phyloP scores from a whole-genome alignment of 2,113 vertebrate species.

The Hypocryptadius cinnamomeus region DNA sequence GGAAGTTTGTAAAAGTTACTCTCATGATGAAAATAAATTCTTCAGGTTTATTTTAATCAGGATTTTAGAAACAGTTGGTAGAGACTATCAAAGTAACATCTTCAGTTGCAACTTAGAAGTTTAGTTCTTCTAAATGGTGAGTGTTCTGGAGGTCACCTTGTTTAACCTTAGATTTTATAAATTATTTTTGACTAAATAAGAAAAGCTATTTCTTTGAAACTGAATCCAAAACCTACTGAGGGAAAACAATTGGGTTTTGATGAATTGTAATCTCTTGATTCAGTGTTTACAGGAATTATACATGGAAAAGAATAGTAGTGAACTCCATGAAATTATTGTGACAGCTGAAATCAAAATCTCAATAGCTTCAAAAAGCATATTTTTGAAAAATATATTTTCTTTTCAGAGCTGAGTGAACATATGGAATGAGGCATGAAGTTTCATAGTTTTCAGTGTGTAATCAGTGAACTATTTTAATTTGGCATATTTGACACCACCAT shows the following conservation, averaged over 20 bases:
- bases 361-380: not conserved
- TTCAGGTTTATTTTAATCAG: not conserved
- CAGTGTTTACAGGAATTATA: not conserved
- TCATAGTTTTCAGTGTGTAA: not conserved
- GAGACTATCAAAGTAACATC: not conserved
- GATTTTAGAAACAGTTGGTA: not conserved
- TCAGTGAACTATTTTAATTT: not conserved
- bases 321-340: slow-evolving; percentile 44
- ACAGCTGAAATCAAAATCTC: slow-evolving; percentile 7
- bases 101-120: not conserved
- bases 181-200: not conserved
- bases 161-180: not conserved
- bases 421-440: not conserved
- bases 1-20: not conserved
- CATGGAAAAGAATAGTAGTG: not conserved
- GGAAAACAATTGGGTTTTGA: not conserved
- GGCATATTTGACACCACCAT: not conserved
- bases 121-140: not conserved
- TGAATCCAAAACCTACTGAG: not conserved
- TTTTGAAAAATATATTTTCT: not conserved
- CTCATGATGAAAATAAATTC: not conserved
- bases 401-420: not conserved
- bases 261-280: not conserved
- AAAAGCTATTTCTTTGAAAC: not conserved
- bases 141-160: not conserved